Percentiles rank a stretch among this genome's conserved stretches.
Evolutionary conservation across 1,140 invertebrate genomes (phyloP).

Genomic region (Drosophila yakuba): DNA sequence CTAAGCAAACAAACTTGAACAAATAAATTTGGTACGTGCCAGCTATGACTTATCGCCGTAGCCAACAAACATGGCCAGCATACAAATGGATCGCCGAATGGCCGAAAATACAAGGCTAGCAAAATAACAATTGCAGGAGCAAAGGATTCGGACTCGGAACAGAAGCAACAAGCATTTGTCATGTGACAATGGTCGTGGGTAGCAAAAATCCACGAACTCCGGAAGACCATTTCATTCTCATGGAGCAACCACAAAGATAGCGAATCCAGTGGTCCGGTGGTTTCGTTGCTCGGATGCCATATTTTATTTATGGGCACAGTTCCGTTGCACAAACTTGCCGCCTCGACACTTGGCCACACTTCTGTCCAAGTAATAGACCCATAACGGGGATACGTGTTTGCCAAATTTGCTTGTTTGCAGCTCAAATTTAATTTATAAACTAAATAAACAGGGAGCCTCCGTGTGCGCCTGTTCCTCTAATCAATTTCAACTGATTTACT

Average conservation of each 20-base stretch:
- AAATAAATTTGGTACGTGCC: conserved; percentile 75
- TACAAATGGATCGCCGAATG: conserved; percentile 61
- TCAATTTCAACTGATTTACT: conserved; percentile 9
- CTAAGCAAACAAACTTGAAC: conserved; percentile 61
- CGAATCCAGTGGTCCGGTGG: conserved; percentile 3
- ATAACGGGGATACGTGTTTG: conserved; percentile 55
- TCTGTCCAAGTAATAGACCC: conserved; percentile 65
- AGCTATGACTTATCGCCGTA: conserved; percentile 67
- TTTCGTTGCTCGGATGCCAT: conserved; percentile 41
- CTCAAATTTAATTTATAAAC: conserved; percentile 62
- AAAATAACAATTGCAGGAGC: conserved; percentile 39
- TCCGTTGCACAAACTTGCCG: conserved; percentile 57
- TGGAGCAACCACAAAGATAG: conserved; percentile 51
- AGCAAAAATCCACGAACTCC: conserved; percentile 57
- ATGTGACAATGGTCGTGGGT: conserved; percentile 49
- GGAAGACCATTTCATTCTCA: conserved; percentile 29
- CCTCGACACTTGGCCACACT: conserved; percentile 23
- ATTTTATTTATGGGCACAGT: conserved; percentile 72
- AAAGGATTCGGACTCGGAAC: conserved; percentile 3
- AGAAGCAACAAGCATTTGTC: conserved; percentile 74
- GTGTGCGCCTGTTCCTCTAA: not conserved
- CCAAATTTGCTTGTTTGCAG: conserved; percentile 37
- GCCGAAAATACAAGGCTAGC: conserved; percentile 45
- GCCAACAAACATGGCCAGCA: conserved; percentile 32
- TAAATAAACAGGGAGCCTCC: conserved; percentile 12